Base-by-base conservation (phyloP, 2,113 vertebrate genomes). In the Ceratotherium simum region DNA sequence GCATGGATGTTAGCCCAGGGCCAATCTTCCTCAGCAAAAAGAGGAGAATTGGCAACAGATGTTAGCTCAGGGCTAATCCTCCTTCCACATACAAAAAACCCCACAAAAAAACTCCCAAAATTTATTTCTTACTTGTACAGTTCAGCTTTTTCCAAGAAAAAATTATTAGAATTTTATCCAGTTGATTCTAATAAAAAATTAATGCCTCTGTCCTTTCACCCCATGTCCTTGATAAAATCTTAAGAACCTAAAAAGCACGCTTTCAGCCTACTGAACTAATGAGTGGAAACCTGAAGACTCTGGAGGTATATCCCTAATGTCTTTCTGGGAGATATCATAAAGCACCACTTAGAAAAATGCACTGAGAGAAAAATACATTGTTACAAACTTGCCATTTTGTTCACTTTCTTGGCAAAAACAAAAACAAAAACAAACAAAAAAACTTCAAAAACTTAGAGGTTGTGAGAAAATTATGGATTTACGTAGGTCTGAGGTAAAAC, bases 251-350 rank as follows among this genome's bases (percentile, higher is more conserved):
- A 96, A 14, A n/a, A 46, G 31, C 10, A 10, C 46, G 0, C 0
- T 21, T 78, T 79, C 21, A 91, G 88, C 81, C 0, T 11, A 92
- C 31, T 3, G 0, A 95, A 93, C 72, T 96, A 98, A 16, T 84
- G 67, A 96, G 65, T 96, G 65, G 95, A 76, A 96, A 93, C 79
- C 36, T 58, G 83, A 91, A 98, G 96, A 81, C 73, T 95, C 18
- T 46, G 54, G 51, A 95, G 92, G 36, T 54, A 31, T 25, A 27
- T 12, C 14, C 51, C 33, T 73, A 94, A 96, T 54, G 65, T 88
- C 95, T 97, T 98, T 98, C 82, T 97, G 96, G 76, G 51, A 98
- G 58, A 67, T 95, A 95, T 95, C 79, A 96, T 70, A 92, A 65
- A 86, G 27, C 8, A 25, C 39, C n/a, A 51, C 21, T 46, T 81